Evolutionary conservation across 1,140 invertebrate genomes (phyloP).

Genomic region (Pemphigus obesinymphae): DNA sequence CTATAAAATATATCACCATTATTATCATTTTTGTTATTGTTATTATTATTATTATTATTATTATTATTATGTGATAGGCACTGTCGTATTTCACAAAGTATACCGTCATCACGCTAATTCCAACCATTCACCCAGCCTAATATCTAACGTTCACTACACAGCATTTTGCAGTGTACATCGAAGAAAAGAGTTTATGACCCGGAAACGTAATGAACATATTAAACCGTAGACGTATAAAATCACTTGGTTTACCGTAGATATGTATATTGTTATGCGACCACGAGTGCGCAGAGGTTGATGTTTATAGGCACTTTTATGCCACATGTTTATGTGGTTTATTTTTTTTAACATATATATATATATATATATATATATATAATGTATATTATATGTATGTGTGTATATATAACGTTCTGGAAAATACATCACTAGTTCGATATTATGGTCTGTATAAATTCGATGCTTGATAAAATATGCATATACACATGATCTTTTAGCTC

Average conservation of each 20-base stretch:
- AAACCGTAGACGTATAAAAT: conserved; percentile 22
- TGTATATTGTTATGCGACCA: neutral
- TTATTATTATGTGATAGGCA: neutral
- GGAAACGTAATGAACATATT: neutral
- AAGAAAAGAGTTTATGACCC: conserved; percentile 16
- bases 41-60: neutral
- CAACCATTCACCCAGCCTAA: too few species aligned
- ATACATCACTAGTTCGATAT: too few species aligned
- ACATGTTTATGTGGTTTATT: neutral
- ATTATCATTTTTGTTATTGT: neutral
- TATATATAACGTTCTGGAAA: too few species aligned
- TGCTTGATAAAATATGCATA: neutral
- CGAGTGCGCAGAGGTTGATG: neutral
- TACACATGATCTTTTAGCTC: neutral
- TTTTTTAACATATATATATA: neutral
- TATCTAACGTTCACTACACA: neutral
- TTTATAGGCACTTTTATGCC: neutral
- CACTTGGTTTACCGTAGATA: neutral
- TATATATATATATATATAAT: neutral
- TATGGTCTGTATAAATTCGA: too few species aligned
- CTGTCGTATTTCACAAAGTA: neutral
- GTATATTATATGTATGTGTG: neutral
- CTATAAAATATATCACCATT: neutral
- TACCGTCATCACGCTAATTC: conserved; percentile 1
- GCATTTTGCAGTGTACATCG: neutral